Evolutionary conservation across 1,140 invertebrate genomes (phyloP).

Genomic region (Chironomus tepperi): DNA sequence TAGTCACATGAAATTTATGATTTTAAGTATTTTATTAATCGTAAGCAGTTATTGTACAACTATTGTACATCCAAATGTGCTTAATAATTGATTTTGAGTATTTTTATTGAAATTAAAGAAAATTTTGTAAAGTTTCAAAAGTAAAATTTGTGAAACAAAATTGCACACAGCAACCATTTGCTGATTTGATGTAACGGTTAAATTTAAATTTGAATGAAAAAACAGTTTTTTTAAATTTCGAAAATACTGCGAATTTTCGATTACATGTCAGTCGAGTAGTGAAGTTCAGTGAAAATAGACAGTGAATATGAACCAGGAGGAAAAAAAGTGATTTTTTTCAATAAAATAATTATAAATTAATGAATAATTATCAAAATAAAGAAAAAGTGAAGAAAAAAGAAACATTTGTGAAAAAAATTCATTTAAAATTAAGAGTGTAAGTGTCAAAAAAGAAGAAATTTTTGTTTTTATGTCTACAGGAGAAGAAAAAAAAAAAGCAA

Average conservation of each 20-base stretch:
- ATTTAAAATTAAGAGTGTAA: conserved; percentile 17
- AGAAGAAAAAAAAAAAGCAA: neutral
- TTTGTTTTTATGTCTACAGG: neutral
- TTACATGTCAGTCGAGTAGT: neutral
- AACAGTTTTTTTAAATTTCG: too few relatives aligned
- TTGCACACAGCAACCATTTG: too few relatives aligned
- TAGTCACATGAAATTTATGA: neutral
- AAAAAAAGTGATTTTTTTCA: conserved; percentile 20
- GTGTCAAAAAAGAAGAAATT: neutral
- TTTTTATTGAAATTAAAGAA: too few relatives aligned
- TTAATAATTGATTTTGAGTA: too few relatives aligned
- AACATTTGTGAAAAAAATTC: neutral
- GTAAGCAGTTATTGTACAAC: too few relatives aligned
- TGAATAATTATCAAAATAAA: neutral
- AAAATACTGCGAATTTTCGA: neutral
- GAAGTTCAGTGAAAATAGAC: conserved; percentile 7
- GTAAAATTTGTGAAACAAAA: too few relatives aligned
- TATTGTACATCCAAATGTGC: too few relatives aligned
- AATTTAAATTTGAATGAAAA: too few relatives aligned
- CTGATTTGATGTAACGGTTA: too few relatives aligned
- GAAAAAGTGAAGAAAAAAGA: neutral
- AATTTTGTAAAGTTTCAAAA: too few relatives aligned
- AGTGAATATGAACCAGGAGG: conserved; percentile 9
- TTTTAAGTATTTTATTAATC: too few relatives aligned
- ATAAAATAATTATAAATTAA: neutral